Evolutionary conservation across 2,113 vertebrate species (phyloP), one percentile per base, ranked within the genome.

Genomic region (Lycocorax pyrrhopterus): DNA sequence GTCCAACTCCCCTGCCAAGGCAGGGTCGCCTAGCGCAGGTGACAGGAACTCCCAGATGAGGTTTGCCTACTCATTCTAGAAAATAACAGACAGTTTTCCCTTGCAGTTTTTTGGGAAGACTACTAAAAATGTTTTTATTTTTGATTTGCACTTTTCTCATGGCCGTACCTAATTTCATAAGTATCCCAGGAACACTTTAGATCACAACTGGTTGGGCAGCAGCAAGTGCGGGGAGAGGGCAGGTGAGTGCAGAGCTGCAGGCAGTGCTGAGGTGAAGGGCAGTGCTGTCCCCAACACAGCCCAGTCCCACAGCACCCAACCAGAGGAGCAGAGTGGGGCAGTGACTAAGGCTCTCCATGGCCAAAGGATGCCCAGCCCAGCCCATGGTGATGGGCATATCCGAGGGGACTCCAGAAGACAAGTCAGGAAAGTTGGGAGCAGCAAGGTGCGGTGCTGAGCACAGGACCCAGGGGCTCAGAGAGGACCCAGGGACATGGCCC

Each of bases 361-460:
- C 22, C 44, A 25, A 32, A 32, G 30, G 32, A 15, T n/a, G n/a
- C n/a, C 60, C 66, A 62, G 59, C 15, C 25, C 12, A 49, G 15
- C 32, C 32, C 1, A 1, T 13, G 26, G 49, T 2, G 8, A 43
- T 14, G 5, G 43, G 7, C 18, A 32, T 26, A 9, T 35, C 43
- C 29, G 75, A 53, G 21, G 20, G 17, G 43, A 52, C 37, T 30
- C 29, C 4, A 0, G 27, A 60, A 71, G 35, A 16, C 26, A 39
- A 29, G 35, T 51, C 33, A 62, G 35, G 19, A 59, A 35, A 68
- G 37, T 16, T 9, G 37, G 46, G 17, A 95, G 59, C n/a, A 39
- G 39, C 0, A 1, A 43, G 9, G 2, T 47, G 33, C 0, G 0
- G 22, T 60, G 35, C 56, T 60, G 46, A 66, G 58, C 39, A 30